Conservation (phyloP, 2,113 vertebrate genomes). For the Amia ocellicauda region DNA sequence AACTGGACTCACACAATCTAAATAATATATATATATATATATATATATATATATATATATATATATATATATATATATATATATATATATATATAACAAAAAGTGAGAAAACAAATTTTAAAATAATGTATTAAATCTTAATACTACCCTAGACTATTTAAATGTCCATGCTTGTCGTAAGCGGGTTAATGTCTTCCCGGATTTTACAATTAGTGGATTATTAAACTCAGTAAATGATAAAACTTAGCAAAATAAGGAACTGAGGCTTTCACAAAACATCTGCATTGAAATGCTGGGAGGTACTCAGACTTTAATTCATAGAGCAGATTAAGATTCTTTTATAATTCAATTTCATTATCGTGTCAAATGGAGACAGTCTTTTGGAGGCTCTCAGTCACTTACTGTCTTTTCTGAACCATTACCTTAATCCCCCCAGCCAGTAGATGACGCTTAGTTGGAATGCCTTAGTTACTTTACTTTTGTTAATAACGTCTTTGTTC, state of each 20-base stretch:
- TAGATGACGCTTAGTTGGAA: slow-evolving; percentile 32
- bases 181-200: no score
- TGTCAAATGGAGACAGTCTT: slow-evolving; percentile 45
- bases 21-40: no score
- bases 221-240: not conserved
- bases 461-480: slow-evolving; percentile 5
- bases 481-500: slow-evolving; percentile 15
- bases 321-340: slow-evolving; percentile 49
- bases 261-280: slow-evolving; percentile 28
- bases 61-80: no score
- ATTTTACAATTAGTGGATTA: no score
- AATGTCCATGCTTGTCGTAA: no score
- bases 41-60: no score
- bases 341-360: slow-evolving; percentile 53
- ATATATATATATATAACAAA: no score
- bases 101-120: not conserved
- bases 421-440: slow-evolving; percentile 48
- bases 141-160: no score
- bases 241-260: not conserved
- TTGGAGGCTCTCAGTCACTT: slow-evolving; percentile 43
- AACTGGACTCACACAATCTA: no score
- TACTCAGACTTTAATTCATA: slow-evolving; percentile 41
- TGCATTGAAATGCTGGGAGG: slow-evolving; percentile 27
- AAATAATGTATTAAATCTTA: no score
- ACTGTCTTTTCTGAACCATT: slow-evolving; percentile 46